Base-by-base conservation (phyloP, 2,888 invertebrate species). In the Miltochrista miniata region DNA sequence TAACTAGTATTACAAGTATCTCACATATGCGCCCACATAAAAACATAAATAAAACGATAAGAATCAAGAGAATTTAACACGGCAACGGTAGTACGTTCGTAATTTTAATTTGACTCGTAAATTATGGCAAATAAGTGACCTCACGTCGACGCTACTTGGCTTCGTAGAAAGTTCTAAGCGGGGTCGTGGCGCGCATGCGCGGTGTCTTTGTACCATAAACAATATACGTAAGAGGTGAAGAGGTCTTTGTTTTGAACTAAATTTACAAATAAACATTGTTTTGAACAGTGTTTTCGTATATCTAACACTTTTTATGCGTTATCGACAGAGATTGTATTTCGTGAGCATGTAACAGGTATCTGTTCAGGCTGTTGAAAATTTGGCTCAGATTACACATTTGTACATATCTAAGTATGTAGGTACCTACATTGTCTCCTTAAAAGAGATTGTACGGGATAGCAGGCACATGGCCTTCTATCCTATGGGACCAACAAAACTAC, bases 121-220 rank as follows among this genome's bases (percentile, higher is more conserved):
- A 57, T 59, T 56, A 61, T 53, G 54, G 47, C 24, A 54, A 59
- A 65, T 45, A 48, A 38, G 8, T 56, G 70, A 66, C 66, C 69
- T 57, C 66, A 65, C 69, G 66, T 66, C 44, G 41, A 43, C 47
- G 68, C 74, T 61, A 54, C 64, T 52, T 37, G 52, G 52, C 48
- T 53, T 56, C 58, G 51, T 74, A 74, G 72, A 73, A 74, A 74
- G 72, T 65, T 61, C 59, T 53, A 33, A 40, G 43, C 9, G 48
- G 45, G 52, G 48, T 53, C 52, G 44, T 4, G 39, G 43, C 45
- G 56, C 47, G 37, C 69, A 64, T 10, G 44, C 51, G 64, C 64
- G 64, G 60, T 39, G 18, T 47, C 70, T 70, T 67, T 67, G 66
- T 13, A 55, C 37, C 51, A 1, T 58, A 60, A 51, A 31, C 11